Evolutionary conservation across 2,888 invertebrate species (phyloP), one percentile per base, ranked within the genome.

Genomic region (Xylota sylvarum): DNA sequence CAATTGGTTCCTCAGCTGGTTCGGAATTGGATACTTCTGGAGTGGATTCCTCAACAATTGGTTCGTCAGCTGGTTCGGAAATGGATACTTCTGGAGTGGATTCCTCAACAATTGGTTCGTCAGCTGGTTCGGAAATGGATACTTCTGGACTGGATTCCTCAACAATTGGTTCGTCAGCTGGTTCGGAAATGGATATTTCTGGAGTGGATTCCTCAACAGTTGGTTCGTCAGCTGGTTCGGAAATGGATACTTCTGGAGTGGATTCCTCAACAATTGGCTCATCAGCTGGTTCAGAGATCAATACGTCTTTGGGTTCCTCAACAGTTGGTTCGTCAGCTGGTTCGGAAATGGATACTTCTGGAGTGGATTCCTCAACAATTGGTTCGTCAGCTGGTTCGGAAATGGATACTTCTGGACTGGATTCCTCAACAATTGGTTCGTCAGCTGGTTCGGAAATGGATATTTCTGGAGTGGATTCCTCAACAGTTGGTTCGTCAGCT

Each of bases 61-160:
- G 58, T 40, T 55, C 32, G 14, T 6, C 37, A 10, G 5, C 23
- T 55, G 55, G 32, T 40, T 48, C 32, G 6, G 32, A n/a, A n/a
- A n/a, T n/a, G n/a, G n/a, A 6, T 6, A 5, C 32, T 32, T 32
- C 32, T 17, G 32, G 6, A 10, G 32, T 23, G n/a, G 37, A 27
- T 48, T 12, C 50, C 12, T 55, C 67, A n/a, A n/a, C 23, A 23
- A 27, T n/a, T 40, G 67, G 50, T 55, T 67, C 67, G 2, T 32
- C 17, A 32, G 5, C 48, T 30, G 62, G 14, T 40, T 17, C 19
- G 1, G 40, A 4, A 10, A 30, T n/a, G 10, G 46, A 5, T 43
- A 27, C 37, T 62, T 62, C 62, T 6, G 40, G 12, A 10, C 14
- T n/a, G 10, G 46, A 5, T 43, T 43, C 37, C 46, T 62, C 62